These are phyloP conservation scores for Coremacera marginata DNA, from an alignment of 2,888 invertebrate genomes.

Conservation along the genomic window DNA sequence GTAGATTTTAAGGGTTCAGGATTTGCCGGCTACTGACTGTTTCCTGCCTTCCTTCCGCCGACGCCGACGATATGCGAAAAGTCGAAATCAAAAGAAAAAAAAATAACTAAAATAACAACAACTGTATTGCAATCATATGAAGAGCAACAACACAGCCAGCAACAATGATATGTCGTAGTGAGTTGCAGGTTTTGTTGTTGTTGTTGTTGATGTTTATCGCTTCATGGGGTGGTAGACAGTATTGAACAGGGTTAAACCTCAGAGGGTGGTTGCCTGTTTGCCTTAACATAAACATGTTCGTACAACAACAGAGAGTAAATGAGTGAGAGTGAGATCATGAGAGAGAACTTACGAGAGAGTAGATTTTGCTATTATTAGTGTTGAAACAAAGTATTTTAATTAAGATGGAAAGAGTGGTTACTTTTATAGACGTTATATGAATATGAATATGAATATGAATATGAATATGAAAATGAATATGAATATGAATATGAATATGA, in stretches of 20 bases:
- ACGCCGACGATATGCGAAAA: constrained; percentile 12
- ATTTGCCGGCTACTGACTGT: constrained; percentile 8
- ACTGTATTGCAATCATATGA: constrained; percentile 19
- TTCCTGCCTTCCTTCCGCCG: constrained; percentile 25
- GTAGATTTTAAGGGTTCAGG: constrained; percentile 24
- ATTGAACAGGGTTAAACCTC: background rate
- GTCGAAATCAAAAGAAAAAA: constrained; percentile 10
- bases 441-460: background rate
- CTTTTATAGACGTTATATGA: background rate
- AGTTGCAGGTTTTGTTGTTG: background rate
- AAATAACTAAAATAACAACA: background rate
- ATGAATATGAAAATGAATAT: background rate
- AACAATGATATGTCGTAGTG: background rate
- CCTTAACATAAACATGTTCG: background rate
- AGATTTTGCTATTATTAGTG: background rate
- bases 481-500: background rate
- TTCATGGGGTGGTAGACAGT: constrained; percentile 2
- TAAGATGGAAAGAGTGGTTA: no score
- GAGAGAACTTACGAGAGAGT: background rate
- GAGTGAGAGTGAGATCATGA: background rate
- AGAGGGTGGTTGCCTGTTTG: background rate
- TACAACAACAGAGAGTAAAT: no score
- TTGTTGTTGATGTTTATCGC: background rate
- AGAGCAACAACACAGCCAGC: constrained; percentile 3
- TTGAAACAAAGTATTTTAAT: background rate